phyloP scores from a whole-genome alignment of 2,113 vertebrate species.

The Pseudorhombus dupliciocellatus region DNA sequence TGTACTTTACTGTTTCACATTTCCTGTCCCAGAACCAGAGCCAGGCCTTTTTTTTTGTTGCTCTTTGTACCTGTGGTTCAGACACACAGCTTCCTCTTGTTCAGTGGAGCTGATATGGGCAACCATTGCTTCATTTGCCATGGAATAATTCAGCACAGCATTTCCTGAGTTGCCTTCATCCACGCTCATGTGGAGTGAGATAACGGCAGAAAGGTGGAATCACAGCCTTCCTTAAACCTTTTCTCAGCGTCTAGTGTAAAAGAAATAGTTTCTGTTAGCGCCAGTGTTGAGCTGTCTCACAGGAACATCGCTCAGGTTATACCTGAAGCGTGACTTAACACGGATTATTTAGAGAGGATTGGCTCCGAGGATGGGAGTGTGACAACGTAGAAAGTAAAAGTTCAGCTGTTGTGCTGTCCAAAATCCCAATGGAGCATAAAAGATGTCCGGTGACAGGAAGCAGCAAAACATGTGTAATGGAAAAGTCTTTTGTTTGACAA shows the following conservation, averaged over 20 bases:
- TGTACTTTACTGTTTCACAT: conserved; percentile 13
- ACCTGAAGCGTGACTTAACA: not conserved
- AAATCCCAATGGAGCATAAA: no score
- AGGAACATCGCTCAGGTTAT: not conserved
- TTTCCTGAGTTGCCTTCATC: conserved; percentile 20
- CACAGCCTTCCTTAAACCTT: not conserved
- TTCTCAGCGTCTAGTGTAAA: not conserved
- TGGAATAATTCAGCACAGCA: conserved; percentile 34
- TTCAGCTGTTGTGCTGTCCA: not conserved
- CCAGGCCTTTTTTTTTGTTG: not conserved
- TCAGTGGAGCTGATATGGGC: conserved; percentile 19
- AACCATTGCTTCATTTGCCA: conserved; percentile 28
- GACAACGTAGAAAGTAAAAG: not conserved
- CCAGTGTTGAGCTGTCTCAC: not conserved
- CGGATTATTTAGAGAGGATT: not conserved
- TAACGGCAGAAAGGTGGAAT: not conserved
- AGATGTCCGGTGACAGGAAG: not conserved
- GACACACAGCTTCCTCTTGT: conserved; percentile 8
- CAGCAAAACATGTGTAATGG: no score
- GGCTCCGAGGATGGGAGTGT: not conserved
- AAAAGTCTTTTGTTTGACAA: not conserved
- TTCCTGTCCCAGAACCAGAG: conserved; percentile 2
- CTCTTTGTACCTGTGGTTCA: conserved; percentile 16
- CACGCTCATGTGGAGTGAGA: conserved; percentile 9
- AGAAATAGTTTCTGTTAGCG: not conserved